Conservation (phyloP, 2,113 vertebrate genomes). For the Dipodomys stephensi region DNA sequence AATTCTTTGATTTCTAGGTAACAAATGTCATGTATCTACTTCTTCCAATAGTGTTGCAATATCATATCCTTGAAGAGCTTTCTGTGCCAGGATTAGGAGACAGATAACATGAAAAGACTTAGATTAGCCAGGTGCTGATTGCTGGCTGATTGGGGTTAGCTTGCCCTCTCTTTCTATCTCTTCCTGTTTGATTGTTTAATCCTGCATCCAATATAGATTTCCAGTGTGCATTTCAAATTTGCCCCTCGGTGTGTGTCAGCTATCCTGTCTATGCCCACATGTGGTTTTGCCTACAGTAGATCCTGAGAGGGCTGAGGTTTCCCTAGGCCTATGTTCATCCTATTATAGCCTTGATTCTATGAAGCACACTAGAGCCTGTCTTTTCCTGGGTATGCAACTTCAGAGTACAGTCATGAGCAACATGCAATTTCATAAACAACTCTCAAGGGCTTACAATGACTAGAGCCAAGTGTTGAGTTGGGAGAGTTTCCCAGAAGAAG, state of each 20-base stretch:
- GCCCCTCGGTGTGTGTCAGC: background rate
- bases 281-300: constrained; percentile 42
- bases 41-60: background rate
- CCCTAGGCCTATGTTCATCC: constrained; percentile 5
- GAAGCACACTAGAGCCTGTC: constrained; percentile 36
- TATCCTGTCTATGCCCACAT: background rate
- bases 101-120: background rate
- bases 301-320: constrained; percentile 23
- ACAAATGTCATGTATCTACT: background rate
- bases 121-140: background rate
- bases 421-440: constrained; percentile 66
- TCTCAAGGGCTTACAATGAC: constrained; percentile 67
- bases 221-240: background rate
- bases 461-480: constrained; percentile 69
- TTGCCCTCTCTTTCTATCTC: no score
- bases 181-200: background rate
- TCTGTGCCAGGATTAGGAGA: background rate
- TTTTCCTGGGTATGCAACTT: constrained; percentile 75
- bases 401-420: constrained; percentile 59
- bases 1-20: background rate
- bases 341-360: background rate
- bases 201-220: background rate
- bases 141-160: background rate
- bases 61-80: background rate
- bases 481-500: constrained; percentile 75